Evolutionary conservation across 1,140 invertebrate genomes (phyloP).

Genomic region (Drosophila tropicalis): DNA sequence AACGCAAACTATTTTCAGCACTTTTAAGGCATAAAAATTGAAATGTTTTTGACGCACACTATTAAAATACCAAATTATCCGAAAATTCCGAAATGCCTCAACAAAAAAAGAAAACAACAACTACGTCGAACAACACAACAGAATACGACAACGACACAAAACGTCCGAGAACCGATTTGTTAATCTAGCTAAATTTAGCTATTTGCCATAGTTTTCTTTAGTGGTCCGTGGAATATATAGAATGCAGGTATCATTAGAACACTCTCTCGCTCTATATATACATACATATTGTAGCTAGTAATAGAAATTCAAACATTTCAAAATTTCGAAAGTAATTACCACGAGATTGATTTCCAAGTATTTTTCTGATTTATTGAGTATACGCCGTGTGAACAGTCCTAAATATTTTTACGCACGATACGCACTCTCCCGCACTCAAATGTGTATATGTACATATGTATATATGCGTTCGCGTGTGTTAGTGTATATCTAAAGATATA

Average conservation of each 20-base stretch:
- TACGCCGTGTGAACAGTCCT: constrained; percentile 54
- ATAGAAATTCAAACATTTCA: neutral
- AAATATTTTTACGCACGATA: constrained; percentile 42
- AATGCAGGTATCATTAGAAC: constrained; percentile 11
- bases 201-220: constrained; percentile 37
- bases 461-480: constrained; percentile 20
- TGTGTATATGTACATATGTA: neutral
- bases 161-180: constrained; percentile 49
- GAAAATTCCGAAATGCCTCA: constrained; percentile 29
- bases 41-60: constrained; percentile 47
- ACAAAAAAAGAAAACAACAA: neutral
- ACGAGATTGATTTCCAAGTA: constrained; percentile 59
- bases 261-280: neutral
- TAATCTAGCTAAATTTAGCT: constrained; percentile 69
- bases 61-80: constrained; percentile 30
- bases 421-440: constrained; percentile 30
- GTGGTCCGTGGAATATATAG: constrained; percentile 12
- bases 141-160: constrained; percentile 14
- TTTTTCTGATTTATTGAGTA: constrained; percentile 57
- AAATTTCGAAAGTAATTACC: constrained; percentile 23
- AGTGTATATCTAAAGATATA: constrained; percentile 55
- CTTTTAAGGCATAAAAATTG: constrained; percentile 62
- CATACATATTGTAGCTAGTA: neutral
- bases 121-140: constrained; percentile 4
- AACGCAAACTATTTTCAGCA: constrained; percentile 64